A percentile compares a stretch with the other conserved stretches of the same genome.
phyloP scores from a whole-genome alignment of 1,140 invertebrate species.

The Drosophila nasuta region DNA sequence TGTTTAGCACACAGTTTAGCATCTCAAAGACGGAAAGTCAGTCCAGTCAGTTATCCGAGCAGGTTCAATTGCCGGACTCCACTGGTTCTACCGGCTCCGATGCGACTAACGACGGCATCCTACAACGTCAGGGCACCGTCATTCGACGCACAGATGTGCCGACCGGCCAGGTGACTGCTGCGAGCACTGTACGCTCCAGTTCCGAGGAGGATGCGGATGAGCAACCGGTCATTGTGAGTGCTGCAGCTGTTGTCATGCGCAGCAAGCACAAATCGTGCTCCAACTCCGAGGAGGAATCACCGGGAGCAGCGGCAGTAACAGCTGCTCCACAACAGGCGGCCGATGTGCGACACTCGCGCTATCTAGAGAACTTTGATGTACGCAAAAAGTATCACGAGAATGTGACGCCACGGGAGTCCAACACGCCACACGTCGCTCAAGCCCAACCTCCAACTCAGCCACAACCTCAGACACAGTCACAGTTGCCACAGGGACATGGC shows the following conservation, averaged over 20 bases:
- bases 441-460: neutral
- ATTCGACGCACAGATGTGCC: conserved; percentile 56
- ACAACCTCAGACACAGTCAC: neutral
- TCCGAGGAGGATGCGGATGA: conserved; percentile 57
- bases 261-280: conserved; percentile 73
- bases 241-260: conserved; percentile 48
- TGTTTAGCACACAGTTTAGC: conserved; percentile 85
- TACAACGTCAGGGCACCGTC: conserved; percentile 76
- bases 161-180: neutral
- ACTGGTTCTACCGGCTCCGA: conserved; percentile 52
- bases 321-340: conserved; percentile 41
- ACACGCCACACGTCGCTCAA: neutral
- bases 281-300: conserved; percentile 76
- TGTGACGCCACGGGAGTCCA: conserved; percentile 25
- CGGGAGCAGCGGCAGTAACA: neutral
- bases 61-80: conserved; percentile 63
- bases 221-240: neutral
- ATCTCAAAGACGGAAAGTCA: conserved; percentile 85
- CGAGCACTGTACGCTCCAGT: conserved; percentile 41
- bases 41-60: conserved; percentile 85
- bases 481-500: neutral
- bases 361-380: conserved; percentile 83
- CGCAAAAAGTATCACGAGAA: conserved; percentile 80
- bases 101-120: conserved; percentile 54
- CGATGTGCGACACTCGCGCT: conserved; percentile 74